Base-by-base conservation (phyloP, 2,113 vertebrate species). In the Arizona elegans region DNA sequence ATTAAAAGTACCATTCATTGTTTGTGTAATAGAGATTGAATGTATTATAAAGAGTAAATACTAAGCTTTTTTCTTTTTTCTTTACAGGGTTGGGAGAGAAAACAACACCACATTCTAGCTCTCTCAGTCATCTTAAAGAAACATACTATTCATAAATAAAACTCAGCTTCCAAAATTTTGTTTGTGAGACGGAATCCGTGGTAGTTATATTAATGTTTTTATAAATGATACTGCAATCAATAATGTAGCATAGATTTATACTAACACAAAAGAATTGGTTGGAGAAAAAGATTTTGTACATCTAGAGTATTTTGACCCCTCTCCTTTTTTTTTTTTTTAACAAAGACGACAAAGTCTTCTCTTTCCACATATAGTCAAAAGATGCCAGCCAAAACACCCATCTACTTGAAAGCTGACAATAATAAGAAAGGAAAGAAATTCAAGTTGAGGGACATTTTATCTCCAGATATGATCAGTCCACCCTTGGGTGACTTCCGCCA, bases 361-460 rank as follows among this genome's bases (percentile, higher is more conserved):
- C 70, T 8, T 29, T 13, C 53, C 62, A 81, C n/a, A 93, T 81
- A 85, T 91, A 81, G 87, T 85, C 53, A 91, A 94, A 98, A 96
- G 94, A 99, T 99, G 99, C 99, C 99, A 92, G 99, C 99, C 24
- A 99, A 99, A 97, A 99, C 98, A 8, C 99, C 99, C 3, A 99
- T 99, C 93, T 99, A 99, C 95, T 97, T 99, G 95, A 99, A 99
- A 97, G 98, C 99, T 26, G 98, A 95, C 97, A 99, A 98, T 93
- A 98, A 95, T 94, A 99, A 99, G 96, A 99, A 98, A 96, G 99
- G 99, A n/a, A 99, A 99, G 96, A 99, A 99, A 97, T 99, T 98
- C 96, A 99, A 99, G 94, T 97, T 99, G 94, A 98, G 99, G 94
- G 99, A 99, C 96, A 99, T 99, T 87, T 96, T 99, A 96, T 99